phyloP scores from a whole-genome alignment of 2,113 vertebrate species.

The Procavia capensis region DNA sequence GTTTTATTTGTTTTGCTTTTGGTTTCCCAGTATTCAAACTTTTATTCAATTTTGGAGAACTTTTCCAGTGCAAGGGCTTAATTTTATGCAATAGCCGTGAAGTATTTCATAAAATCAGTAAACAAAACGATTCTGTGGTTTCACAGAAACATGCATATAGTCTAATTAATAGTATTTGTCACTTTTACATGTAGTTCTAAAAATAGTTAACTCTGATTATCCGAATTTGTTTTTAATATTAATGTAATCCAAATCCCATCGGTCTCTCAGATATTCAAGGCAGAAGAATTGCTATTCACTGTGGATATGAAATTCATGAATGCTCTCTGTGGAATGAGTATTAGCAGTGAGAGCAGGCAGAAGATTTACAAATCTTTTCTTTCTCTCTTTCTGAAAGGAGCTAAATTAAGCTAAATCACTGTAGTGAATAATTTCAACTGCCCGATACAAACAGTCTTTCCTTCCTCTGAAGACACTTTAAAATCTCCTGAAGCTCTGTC shows the following conservation, averaged over 20 bases:
- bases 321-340: too few relatives aligned
- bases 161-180: not conserved
- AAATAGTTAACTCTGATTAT: not conserved
- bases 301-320: not conserved
- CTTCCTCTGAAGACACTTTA: not conserved
- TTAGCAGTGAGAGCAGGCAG: not conserved
- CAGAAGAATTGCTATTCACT: not conserved
- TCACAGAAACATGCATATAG: not conserved
- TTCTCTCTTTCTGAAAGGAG: slow-evolving; percentile 33
- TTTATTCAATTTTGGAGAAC: not conserved
- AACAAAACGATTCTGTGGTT: not conserved
- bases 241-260: slow-evolving; percentile 22
- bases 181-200: not conserved
- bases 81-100: not conserved
- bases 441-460: not conserved
- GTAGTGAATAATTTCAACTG: not conserved
- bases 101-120: not conserved
- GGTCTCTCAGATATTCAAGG: slow-evolving; percentile 46
- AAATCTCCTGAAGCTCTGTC: not conserved
- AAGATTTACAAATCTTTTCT: not conserved
- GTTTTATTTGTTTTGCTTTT: not conserved
- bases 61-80: not conserved
- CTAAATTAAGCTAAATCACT: not conserved
- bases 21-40: not conserved
- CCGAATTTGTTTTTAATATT: slow-evolving; percentile 32